These are phyloP conservation scores for Gyps fulvus DNA, from an alignment of 2,113 vertebrate species.

Conservation along the genomic window DNA sequence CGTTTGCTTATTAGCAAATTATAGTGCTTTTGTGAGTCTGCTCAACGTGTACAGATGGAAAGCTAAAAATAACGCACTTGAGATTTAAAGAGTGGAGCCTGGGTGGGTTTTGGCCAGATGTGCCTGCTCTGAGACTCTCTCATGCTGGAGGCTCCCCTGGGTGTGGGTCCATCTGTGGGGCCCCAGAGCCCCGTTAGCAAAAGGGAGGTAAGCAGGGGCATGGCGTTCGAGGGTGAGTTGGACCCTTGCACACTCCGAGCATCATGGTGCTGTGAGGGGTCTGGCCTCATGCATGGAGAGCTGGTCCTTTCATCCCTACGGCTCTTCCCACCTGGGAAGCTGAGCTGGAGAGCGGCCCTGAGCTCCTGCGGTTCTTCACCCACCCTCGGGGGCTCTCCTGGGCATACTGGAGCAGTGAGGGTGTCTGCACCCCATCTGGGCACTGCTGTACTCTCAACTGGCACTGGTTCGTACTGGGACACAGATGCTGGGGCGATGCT, in stretches of 20 bases:
- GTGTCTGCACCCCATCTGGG: not conserved
- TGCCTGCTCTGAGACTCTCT: too few relatives aligned
- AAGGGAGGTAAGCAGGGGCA: not conserved
- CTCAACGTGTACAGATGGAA: rapidly evolving
- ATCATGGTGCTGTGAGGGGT: not conserved
- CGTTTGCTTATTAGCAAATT: not conserved
- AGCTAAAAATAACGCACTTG: not conserved
- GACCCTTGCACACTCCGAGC: not conserved
- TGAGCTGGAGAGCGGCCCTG: not conserved
- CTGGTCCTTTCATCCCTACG: rapidly evolving
- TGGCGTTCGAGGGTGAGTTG: rapidly evolving
- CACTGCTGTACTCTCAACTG: not conserved
- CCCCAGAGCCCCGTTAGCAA: not conserved
- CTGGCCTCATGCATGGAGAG: rapidly evolving
- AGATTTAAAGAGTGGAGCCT: not conserved
- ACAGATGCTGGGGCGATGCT: rapidly evolving
- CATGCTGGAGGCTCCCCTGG: not conserved
- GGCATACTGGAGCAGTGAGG: not conserved
- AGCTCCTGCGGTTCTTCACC: not conserved
- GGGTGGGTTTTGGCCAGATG: not conserved
- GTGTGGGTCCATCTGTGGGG: rapidly evolving
- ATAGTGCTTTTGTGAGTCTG: not conserved
- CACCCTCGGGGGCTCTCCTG: not conserved
- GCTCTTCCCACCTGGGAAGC: not conserved
- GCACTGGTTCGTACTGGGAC: not conserved